Evolutionary conservation across 1,140 invertebrate species (phyloP), one percentile per base, ranked within the genome.

Genomic region (Drosophila persimilis): DNA sequence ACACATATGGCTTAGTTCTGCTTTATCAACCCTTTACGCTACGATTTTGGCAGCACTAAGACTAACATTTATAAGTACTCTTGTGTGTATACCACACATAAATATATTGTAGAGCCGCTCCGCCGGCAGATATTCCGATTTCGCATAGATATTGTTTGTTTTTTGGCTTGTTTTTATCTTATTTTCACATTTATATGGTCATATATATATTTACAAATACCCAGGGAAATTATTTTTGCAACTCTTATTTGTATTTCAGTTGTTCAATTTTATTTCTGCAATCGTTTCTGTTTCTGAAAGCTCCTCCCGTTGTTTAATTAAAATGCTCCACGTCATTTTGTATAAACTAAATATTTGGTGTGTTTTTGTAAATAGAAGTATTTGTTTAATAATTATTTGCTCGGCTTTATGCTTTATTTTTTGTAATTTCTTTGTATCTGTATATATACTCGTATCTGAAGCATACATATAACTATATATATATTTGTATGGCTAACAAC

Each of bases 261-360:
- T 62, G 31, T 62, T 51, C 24, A 26, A 5, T 26, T 43, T 57
- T 73, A 62, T 64, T 67, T 64, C 39, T 24, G 63, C 48, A 20
- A 24, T 56, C 24, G 24, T 26, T 26, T 26, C 6, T 29, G 29
- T 53, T 47, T 78, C 43, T 26, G 24, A 58, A 44, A 58, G 53
- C 55, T 72, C 6, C 51, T 26, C 50, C 56, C 15, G 50, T 65
- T 79, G 51, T 79, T 71, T 69, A 72, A 73, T 73, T 73, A 74
- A 74, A 74, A 74, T 74, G 39, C 61, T 58, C 47, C 44, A 55
- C 46, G 61, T 56, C 66, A 59, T 55, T 73, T 66, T 73, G 63
- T 71, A 70, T 88, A 67, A 88, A 86, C 78, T 75, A 86, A 81
- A 88, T 81, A 70, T 73, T 81, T 88, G 67, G 51, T 86, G 76